Conservation (phyloP, 2,113 vertebrate genomes). For the Alexandromys fortis region DNA sequence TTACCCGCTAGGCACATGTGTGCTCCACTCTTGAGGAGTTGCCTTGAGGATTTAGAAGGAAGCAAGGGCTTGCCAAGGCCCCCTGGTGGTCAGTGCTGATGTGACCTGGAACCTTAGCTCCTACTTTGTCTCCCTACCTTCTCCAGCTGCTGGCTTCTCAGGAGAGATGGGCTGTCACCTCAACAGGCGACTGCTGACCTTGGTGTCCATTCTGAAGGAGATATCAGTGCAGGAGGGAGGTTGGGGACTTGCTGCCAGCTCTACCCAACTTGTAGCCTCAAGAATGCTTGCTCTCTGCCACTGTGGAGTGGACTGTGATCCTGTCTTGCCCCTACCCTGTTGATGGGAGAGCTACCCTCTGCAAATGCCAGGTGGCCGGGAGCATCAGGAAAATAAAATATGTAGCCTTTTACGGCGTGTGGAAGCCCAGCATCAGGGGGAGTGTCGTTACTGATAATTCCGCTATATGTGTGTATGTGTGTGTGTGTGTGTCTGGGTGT, state of each 20-base stretch:
- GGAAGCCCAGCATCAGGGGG: background rate
- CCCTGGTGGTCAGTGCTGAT: background rate
- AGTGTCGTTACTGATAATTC: slow-evolving; percentile 47
- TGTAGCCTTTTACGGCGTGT: background rate
- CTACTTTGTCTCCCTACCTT: background rate
- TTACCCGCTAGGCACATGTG: fast-evolving
- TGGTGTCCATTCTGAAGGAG: background rate
- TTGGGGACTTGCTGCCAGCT: background rate
- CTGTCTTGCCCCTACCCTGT: fast-evolving
- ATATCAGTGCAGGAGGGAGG: fast-evolving
- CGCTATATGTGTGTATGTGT: background rate
- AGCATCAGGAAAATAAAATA: background rate
- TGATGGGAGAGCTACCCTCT: background rate
- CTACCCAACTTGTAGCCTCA: background rate
- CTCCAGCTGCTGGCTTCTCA: fast-evolving
- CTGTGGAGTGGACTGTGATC: fast-evolving
- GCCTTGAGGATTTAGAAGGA: background rate
- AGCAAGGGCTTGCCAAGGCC: background rate
- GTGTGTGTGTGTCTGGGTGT: background rate
- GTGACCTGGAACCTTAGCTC: background rate
- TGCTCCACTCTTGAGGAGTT: too few relatives aligned
- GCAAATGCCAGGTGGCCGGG: background rate
- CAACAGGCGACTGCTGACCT: fast-evolving
- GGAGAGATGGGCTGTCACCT: background rate
- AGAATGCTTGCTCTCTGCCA: background rate